These are phyloP conservation scores for Megalonaias nervosa DNA, from an alignment of 1,140 invertebrate genomes.

Conservation along the genomic window DNA sequence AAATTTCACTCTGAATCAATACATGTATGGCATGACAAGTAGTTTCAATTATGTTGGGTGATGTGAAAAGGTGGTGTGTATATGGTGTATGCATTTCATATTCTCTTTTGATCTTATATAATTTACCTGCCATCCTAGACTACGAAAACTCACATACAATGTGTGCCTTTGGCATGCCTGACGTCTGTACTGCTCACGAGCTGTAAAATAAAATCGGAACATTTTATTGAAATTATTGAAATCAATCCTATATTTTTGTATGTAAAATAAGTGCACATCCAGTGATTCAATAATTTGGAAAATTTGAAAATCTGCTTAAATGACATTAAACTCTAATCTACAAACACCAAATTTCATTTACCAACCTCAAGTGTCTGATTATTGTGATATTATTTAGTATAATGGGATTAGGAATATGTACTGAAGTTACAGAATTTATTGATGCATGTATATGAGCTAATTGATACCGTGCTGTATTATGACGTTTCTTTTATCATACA, in stretches of 20 bases:
- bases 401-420: no score
- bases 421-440: no score
- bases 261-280: not conserved
- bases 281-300: not conserved
- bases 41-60: not conserved
- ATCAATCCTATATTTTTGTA: not conserved
- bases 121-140: slow-evolving; percentile 91
- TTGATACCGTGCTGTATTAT: no score
- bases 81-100: not conserved
- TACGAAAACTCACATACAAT: slow-evolving; percentile 95
- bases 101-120: not conserved
- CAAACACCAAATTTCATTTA: no score
- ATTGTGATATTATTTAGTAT: no score
- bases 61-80: not conserved
- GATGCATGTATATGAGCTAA: no score
- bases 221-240: not conserved
- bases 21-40: not conserved
- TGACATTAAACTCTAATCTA: not conserved
- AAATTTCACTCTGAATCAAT: not conserved
- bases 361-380: not conserved
- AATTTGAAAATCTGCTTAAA: not conserved
- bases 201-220: slow-evolving; percentile 1
- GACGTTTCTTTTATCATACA: no score
- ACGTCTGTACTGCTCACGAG: slow-evolving; percentile 26
- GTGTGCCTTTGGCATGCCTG: slow-evolving; percentile 83